These are phyloP conservation scores for Dinomys branickii DNA, from an alignment of 2,113 vertebrate species.

Conservation along the genomic window DNA sequence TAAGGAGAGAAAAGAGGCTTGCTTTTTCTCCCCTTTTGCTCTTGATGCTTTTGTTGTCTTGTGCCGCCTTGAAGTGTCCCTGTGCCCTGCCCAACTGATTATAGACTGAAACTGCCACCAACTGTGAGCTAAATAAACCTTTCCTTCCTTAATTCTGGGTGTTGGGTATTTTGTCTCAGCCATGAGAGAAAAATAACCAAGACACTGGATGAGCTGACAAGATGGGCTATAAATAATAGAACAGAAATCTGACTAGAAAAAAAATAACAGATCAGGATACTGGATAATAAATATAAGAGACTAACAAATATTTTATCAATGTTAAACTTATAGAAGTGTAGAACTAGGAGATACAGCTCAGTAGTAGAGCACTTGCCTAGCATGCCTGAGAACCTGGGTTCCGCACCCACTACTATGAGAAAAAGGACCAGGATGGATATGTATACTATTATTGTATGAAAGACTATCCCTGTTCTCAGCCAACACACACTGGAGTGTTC, in stretches of 20 bases:
- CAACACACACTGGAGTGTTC: background rate
- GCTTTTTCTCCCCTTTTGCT: too few relatives aligned
- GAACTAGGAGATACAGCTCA: background rate
- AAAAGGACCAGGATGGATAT: background rate
- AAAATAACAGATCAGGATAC: constrained; percentile 8
- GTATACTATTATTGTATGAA: background rate
- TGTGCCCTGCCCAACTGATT: too few relatives aligned
- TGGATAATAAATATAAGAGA: background rate
- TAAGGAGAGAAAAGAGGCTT: too few relatives aligned
- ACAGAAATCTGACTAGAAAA: background rate
- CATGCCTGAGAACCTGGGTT: background rate
- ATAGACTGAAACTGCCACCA: too few relatives aligned
- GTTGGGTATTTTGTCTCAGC: too few relatives aligned
- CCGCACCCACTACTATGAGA: background rate
- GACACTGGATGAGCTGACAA: background rate
- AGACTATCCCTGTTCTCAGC: background rate
- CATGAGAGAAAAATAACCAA: too few relatives aligned
- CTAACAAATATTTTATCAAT: background rate
- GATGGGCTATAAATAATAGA: constrained; percentile 2
- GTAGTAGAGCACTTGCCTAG: background rate
- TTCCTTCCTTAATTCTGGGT: too few relatives aligned
- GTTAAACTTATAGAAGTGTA: background rate
- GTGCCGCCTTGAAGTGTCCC: too few relatives aligned
- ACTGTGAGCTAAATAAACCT: too few relatives aligned
- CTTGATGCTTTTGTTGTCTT: too few relatives aligned